Conservation (phyloP, 2,113 vertebrate genomes). For the Python bivittatus region DNA sequence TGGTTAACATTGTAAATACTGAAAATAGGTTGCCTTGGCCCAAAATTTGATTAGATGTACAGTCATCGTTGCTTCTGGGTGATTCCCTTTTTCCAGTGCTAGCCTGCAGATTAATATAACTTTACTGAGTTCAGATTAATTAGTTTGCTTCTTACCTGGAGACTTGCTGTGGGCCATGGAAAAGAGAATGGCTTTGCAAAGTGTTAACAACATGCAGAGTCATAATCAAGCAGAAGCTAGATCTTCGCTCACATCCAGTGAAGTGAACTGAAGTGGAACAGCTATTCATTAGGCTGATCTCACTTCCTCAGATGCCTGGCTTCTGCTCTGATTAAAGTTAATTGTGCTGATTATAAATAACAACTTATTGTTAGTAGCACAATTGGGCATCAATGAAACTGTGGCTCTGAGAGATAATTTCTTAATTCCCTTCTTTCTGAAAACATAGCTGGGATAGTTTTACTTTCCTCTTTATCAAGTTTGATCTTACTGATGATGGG, state of each 20-base stretch:
- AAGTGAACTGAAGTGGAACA: conserved; percentile 30
- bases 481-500: neutral
- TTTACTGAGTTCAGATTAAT: neutral
- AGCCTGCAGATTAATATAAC: neutral
- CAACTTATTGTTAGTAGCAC: conserved; percentile 7
- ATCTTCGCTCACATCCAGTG: neutral
- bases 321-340: conserved; percentile 20
- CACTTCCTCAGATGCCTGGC: conserved; percentile 16
- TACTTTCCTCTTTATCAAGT: neutral
- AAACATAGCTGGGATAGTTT: conserved; percentile 6
- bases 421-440: neutral
- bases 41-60: neutral
- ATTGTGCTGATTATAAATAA: conserved; percentile 23
- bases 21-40: no score
- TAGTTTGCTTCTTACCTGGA: neutral
- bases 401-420: conserved; percentile 16
- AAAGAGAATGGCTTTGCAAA: conserved; percentile 22
- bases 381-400: neutral
- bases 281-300: conserved; percentile 7
- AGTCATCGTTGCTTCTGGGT: neutral
- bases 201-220: neutral
- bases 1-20: neutral
- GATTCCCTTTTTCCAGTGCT: neutral
- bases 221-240: neutral
- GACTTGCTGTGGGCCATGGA: neutral